Conservation (phyloP, 2,888 invertebrate genomes). For the Mythimna vitellina region DNA sequence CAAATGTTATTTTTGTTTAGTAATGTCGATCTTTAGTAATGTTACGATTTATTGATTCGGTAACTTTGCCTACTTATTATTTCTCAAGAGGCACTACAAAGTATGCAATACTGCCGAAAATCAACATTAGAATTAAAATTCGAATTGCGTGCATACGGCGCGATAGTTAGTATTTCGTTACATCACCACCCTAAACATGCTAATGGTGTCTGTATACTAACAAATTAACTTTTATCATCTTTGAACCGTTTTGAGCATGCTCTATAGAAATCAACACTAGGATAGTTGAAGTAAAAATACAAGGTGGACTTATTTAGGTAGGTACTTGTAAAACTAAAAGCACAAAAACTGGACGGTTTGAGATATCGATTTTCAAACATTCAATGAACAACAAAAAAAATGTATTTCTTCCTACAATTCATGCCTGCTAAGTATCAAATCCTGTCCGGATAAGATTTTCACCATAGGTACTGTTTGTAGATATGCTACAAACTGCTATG, state of each 20-base stretch:
- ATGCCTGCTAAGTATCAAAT: not conserved
- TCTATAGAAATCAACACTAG: not conserved
- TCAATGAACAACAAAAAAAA: not conserved
- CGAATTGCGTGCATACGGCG: slow-evolving; percentile 53
- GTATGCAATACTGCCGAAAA: slow-evolving; percentile 67
- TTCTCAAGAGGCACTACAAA: slow-evolving; percentile 62
- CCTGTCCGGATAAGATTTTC: not conserved
- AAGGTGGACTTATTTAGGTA: not conserved
- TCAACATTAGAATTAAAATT: slow-evolving; percentile 67
- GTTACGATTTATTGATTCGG: slow-evolving; percentile 63
- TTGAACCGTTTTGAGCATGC: slow-evolving; percentile 30
- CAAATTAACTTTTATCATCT: slow-evolving; percentile 42
- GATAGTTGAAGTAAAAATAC: not conserved
- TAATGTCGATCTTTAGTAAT: slow-evolving; percentile 51
- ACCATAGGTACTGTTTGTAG: not conserved
- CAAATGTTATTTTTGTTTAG: slow-evolving; percentile 53
- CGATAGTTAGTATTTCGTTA: slow-evolving; percentile 43
- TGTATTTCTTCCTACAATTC: not conserved
- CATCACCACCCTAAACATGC: slow-evolving; percentile 53
- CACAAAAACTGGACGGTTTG: not conserved
- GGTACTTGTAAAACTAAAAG: not conserved
- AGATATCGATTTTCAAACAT: not conserved
- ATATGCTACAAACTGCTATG: slow-evolving; percentile 1
- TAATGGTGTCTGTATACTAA: slow-evolving; percentile 21
- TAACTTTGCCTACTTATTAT: slow-evolving; percentile 67